These are phyloP conservation scores for Drosophila robusta DNA, from an alignment of 2,888 invertebrate genomes.

Conservation along the genomic window DNA sequence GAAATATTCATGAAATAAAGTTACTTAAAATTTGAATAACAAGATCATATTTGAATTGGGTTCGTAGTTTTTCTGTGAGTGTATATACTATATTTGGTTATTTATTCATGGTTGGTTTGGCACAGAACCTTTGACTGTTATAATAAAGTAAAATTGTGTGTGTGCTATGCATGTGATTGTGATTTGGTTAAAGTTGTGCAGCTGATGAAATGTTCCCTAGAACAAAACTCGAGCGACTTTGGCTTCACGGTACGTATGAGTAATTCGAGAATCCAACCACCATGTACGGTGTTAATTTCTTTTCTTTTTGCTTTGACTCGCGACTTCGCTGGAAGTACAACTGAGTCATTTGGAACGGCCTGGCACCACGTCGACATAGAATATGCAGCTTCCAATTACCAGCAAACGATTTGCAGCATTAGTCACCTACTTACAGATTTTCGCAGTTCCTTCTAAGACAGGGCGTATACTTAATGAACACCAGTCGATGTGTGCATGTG, in stretches of 20 bases:
- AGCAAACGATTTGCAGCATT: conserved; percentile 48
- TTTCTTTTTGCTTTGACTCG: conserved; percentile 17
- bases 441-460: conserved; percentile 18
- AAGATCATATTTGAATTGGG: no score
- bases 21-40: no score
- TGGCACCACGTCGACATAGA: conserved; percentile 37
- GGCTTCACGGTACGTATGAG: conserved; percentile 66
- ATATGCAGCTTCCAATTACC: conserved; percentile 77
- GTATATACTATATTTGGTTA: not conserved
- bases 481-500: conserved; percentile 2
- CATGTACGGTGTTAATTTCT: conserved; percentile 53
- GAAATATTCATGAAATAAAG: no score
- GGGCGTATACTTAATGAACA: conserved; percentile 43
- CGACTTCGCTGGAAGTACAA: conserved; percentile 48
- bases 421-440: conserved; percentile 54
- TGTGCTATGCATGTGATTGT: conserved; percentile 1
- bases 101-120: not conserved
- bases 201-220: conserved; percentile 33
- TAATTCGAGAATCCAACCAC: conserved; percentile 52
- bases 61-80: no score
- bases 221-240: conserved; percentile 33
- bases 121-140: conserved; percentile 3
- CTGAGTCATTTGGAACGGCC: conserved; percentile 56
- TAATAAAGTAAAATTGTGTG: conserved; percentile 20
- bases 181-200: conserved; percentile 4